These are phyloP conservation scores for Tragulus kanchil DNA, from an alignment of 2,113 vertebrate species.

Conservation along the genomic window DNA sequence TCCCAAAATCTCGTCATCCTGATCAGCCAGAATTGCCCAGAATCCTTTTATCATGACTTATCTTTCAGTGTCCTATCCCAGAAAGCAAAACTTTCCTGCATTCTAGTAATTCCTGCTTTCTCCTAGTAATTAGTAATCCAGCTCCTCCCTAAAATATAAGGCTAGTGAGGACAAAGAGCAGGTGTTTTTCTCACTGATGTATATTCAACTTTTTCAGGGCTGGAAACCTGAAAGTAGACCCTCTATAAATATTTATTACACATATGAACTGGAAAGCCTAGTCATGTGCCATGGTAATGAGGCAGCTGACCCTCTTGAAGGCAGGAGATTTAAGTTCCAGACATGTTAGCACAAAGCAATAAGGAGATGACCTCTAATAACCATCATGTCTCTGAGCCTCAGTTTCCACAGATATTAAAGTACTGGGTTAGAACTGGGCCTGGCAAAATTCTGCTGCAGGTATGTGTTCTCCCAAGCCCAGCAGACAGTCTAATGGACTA, in stretches of 20 bases:
- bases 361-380: neutral
- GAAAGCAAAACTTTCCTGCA: neutral
- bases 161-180: neutral
- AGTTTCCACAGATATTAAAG: neutral
- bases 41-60: neutral
- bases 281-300: neutral
- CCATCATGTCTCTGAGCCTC: neutral
- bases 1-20: no score
- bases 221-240: neutral
- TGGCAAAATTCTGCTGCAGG: neutral
- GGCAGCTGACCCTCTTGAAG: neutral
- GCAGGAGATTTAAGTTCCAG: neutral
- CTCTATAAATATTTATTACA: neutral
- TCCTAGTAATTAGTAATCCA: neutral
- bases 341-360: neutral
- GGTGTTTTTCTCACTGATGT: neutral
- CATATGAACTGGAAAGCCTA: neutral
- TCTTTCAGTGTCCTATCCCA: neutral
- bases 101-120: neutral
- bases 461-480: no score
- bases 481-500: neutral
- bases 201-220: neutral
- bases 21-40: no score
- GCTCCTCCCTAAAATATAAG: neutral
- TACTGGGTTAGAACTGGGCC: neutral